Evolutionary conservation across 1,140 invertebrate species (phyloP), one percentile per base, ranked within the genome.

Genomic region (Zaprionus gabonicus): DNA sequence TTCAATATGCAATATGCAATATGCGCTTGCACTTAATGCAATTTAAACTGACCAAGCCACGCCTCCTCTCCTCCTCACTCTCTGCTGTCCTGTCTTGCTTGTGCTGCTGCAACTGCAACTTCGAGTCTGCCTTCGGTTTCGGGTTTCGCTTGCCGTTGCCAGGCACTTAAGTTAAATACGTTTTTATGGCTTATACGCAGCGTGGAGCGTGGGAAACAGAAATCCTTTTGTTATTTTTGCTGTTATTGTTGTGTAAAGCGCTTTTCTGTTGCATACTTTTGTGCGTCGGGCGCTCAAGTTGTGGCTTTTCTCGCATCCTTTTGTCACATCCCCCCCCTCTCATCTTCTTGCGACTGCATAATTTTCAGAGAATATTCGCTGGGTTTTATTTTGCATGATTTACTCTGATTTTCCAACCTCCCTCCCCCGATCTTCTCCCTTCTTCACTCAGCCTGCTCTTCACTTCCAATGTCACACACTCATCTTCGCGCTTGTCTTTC

Each of bases 321-420:
- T 34, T 56, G 62, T 60, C 62, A 66, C 70, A 77, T 73, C 4
- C 51, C 3, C 25, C 20, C 0, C 20, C 20, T 20, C 20, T 1
- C 20, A 20, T 20, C 20, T 20, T 1, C 81, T 73, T 68, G 59
- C 62, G 81, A 79, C 81, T 90, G 85, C 81, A 88, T 88, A 88
- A 84, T 88, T 85, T 84, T 71, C 63, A 65, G 73, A 68, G 74
- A 71, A 88, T 81, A 76, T 79, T 71, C 69, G 58, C 71, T 67
- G 56, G 71, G 46, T 88, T 78, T 76, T 68, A 70, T 75, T 83
- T 88, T 86, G 83, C 82, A 87, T 90, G 81, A 84, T 78, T 84
- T 90, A 88, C 81, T 88, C 81, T 81, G 84, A 87, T 87, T 87
- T 83, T 38, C 53, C 62, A 71, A 17, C 41, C 28, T 27, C n/a